phyloP scores from a whole-genome alignment of 2,797 vertebrate genomes.

The Siniperca undulata region DNA sequence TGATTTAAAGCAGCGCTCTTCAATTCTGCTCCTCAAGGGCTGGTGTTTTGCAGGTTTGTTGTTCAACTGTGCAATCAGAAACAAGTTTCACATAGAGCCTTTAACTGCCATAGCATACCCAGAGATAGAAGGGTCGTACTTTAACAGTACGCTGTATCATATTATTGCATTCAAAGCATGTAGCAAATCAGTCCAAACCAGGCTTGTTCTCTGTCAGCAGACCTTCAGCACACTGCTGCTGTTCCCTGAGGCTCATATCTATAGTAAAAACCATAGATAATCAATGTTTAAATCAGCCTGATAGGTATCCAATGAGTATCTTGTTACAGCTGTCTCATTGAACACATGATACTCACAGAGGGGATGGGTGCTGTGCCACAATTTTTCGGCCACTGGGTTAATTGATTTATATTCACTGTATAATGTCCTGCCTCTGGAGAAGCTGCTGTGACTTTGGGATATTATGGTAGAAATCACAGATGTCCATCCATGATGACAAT shows the following conservation, averaged over 20 bases:
- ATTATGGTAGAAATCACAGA: not conserved
- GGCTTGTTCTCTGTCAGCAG: constrained; percentile 18
- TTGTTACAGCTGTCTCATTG: constrained; percentile 29
- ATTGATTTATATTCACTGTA: constrained; percentile 20
- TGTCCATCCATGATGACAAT: not conserved
- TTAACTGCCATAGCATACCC: not conserved
- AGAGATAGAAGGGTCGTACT: not conserved
- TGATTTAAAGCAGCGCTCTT: not conserved
- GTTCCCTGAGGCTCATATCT: constrained; percentile 38
- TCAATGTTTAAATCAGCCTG: constrained; percentile 51
- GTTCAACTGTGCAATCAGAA: not conserved
- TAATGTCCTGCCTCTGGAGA: constrained; percentile 10
- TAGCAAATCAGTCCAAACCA: constrained; percentile 14
- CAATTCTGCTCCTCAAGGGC: not conserved
- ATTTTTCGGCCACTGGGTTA: constrained; percentile 30
- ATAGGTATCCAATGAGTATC: constrained; percentile 23
- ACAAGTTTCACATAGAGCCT: not conserved
- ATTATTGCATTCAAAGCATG: constrained; percentile 18
- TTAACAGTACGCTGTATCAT: not conserved
- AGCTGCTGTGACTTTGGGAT: not conserved
- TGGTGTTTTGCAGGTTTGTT: not conserved
- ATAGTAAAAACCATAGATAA: constrained; percentile 53
- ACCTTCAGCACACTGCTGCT: constrained; percentile 2
- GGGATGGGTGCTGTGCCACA: constrained; percentile 12
- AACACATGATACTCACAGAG: constrained; percentile 51